These are phyloP conservation scores for Batillaria attramentaria DNA, from an alignment of 1,140 invertebrate genomes.

Conservation along the genomic window DNA sequence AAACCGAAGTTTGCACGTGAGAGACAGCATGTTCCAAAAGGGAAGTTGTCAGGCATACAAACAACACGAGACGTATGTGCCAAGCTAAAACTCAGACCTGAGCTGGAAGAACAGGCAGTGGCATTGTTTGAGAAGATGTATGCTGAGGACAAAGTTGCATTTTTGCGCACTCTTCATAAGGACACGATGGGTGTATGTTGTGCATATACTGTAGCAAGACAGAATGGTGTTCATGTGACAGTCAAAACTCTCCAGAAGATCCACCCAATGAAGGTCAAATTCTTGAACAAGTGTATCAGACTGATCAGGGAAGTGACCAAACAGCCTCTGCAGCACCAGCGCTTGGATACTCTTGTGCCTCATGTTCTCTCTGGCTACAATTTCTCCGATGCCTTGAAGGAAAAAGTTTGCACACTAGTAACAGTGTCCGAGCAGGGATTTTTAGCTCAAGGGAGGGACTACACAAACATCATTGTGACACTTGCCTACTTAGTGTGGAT, in stretches of 20 bases:
- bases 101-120: constrained; percentile 18
- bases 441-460: constrained; percentile 16
- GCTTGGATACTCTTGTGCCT: background rate
- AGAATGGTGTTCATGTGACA: constrained; percentile 11
- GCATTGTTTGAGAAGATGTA: constrained; percentile 9
- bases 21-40: background rate
- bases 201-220: constrained; percentile 21
- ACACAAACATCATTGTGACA: background rate
- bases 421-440: constrained; percentile 17
- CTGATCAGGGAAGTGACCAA: background rate
- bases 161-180: background rate
- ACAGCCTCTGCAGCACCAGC: background rate
- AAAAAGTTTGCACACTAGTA: constrained; percentile 6
- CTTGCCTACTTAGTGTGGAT: constrained; percentile 26
- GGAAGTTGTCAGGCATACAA: background rate
- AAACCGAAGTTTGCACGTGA: background rate
- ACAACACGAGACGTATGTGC: background rate
- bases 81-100: background rate
- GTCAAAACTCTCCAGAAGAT: background rate
- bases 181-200: constrained; percentile 16
- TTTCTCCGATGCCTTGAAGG: background rate
- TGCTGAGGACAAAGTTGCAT: background rate
- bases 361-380: background rate
- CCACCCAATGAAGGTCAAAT: background rate
- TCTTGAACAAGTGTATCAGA: background rate